A percentile compares a stretch with the other conserved stretches of the same genome.
Conservation (phyloP, 2,888 invertebrate species). For the Euplagia quadripunctaria region DNA sequence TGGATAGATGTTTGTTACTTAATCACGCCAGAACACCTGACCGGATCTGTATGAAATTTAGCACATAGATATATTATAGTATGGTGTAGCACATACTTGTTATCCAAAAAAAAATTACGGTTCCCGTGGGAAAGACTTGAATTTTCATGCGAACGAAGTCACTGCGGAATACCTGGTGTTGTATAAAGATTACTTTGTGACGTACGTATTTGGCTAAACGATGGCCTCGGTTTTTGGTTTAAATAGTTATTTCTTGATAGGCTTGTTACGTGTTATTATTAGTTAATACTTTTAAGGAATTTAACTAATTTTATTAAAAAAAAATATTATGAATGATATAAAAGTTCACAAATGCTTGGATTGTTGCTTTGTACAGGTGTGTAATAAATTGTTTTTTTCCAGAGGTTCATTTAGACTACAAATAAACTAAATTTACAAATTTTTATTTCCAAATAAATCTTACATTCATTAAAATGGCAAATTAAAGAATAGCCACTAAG, state of each 20-base stretch:
- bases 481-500: conserved; percentile 1
- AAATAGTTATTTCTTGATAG: not conserved
- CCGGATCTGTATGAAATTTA: no score
- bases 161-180: no score
- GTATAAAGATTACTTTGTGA: no score
- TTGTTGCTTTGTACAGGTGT: not conserved
- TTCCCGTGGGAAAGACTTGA: no score
- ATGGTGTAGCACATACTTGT: no score
- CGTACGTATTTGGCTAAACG: not conserved
- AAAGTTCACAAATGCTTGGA: no score
- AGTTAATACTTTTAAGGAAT: not conserved
- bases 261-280: not conserved
- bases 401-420: not conserved
- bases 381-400: not conserved
- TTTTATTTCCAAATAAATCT: conserved; percentile 7
- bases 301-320: not conserved
- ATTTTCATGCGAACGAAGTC: no score
- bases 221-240: not conserved
- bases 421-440: conserved; percentile 2
- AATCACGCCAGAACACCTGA: no score
- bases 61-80: no score
- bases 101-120: no score
- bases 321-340: not conserved
- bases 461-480: conserved; percentile 10
- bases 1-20: no score